Evolutionary conservation across 2,888 invertebrate genomes (phyloP).

Genomic region (Ernsta delagoae): DNA sequence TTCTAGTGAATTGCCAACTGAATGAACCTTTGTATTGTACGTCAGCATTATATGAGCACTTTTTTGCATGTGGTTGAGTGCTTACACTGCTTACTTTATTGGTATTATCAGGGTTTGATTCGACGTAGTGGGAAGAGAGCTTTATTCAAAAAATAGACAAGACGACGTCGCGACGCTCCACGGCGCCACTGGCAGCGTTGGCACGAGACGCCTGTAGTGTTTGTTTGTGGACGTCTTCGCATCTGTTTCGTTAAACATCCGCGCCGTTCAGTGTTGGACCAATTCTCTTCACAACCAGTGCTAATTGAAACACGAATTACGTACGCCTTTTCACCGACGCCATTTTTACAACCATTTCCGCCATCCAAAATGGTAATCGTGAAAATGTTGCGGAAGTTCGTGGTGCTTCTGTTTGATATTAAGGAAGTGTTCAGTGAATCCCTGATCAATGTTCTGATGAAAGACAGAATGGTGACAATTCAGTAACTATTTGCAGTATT

Average conservation of each 20-base stretch:
- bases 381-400: conserved; percentile 72
- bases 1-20: too few relatives aligned
- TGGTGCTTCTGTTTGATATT: conserved; percentile 74
- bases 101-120: neutral
- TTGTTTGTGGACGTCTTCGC: conserved; percentile 79
- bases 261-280: conserved; percentile 74
- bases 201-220: conserved; percentile 69
- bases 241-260: conserved; percentile 80
- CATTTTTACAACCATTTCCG: conserved; percentile 52
- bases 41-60: neutral
- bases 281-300: conserved; percentile 71
- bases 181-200: conserved; percentile 73
- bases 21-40: too few relatives aligned
- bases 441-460: conserved; percentile 73
- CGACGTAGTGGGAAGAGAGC: conserved; percentile 43
- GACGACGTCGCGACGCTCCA: conserved; percentile 62
- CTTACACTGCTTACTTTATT: too few relatives aligned
- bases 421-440: conserved; percentile 82
- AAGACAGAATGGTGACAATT: conserved; percentile 71
- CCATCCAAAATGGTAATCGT: conserved; percentile 57
- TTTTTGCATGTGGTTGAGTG: neutral
- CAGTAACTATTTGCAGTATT: conserved; percentile 57
- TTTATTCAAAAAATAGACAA: conserved; percentile 66
- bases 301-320: conserved; percentile 56
- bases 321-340: conserved; percentile 53